phyloP scores from a whole-genome alignment of 2,888 invertebrate species.

The Poecilobothrus nobilitatus region DNA sequence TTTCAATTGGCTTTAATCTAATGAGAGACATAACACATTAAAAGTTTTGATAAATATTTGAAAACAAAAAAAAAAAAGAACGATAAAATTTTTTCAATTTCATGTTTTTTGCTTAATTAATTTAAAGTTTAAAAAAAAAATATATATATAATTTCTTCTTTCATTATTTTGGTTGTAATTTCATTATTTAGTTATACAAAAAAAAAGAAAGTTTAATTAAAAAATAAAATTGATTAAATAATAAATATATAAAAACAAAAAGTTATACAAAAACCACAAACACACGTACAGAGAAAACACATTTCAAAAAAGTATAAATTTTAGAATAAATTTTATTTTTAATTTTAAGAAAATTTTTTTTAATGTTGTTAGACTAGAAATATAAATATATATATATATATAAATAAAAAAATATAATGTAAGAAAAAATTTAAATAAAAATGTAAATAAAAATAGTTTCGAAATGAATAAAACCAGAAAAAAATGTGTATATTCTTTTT shows the following conservation, averaged over 20 bases:
- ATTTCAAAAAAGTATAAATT: slow-evolving; percentile 11
- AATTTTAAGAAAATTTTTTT: slow-evolving; percentile 1
- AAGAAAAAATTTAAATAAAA: background rate
- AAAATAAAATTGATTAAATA: background rate
- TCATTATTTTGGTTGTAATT: background rate
- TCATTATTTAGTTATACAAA: background rate
- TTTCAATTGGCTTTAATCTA: too few relatives aligned
- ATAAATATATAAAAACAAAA: background rate
- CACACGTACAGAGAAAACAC: slow-evolving; percentile 15
- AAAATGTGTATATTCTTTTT: background rate
- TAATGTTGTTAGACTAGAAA: slow-evolving; percentile 6
- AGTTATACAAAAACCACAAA: slow-evolving; percentile 12
- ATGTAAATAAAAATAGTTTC: slow-evolving; percentile 3
- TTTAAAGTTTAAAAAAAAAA: background rate
- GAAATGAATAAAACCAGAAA: background rate
- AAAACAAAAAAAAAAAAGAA: background rate
- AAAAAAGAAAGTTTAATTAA: background rate
- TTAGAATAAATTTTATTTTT: slow-evolving; percentile 6
- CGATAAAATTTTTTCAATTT: background rate
- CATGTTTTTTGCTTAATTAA: background rate
- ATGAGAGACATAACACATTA: too few relatives aligned
- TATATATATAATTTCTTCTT: background rate
- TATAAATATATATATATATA: background rate
- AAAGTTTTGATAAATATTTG: too few relatives aligned
- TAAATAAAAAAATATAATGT: background rate